A percentile compares a stretch with the other conserved stretches of the same genome.
phyloP scores from a whole-genome alignment of 2,888 invertebrate genomes.

The Chromoteleia sp. region DNA sequence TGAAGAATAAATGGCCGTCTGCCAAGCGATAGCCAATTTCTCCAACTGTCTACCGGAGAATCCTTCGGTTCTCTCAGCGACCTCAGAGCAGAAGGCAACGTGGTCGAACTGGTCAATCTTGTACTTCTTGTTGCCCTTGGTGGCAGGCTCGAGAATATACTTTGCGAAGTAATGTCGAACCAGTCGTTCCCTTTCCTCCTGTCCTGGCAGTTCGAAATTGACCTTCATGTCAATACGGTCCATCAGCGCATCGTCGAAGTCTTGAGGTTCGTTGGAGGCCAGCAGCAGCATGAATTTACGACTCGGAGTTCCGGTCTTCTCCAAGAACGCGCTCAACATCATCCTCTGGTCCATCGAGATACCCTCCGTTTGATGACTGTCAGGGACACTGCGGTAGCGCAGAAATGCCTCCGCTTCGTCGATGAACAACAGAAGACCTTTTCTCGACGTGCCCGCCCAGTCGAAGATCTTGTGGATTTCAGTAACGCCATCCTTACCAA shows the following conservation, averaged over 20 bases:
- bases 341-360: slow-evolving; percentile 98
- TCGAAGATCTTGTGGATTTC: slow-evolving; percentile 99
- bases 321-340: slow-evolving; percentile 98
- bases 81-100: slow-evolving; percentile 91
- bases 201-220: slow-evolving; percentile 95
- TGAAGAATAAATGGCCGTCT: slow-evolving; percentile 98
- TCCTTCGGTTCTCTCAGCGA: slow-evolving; percentile 94
- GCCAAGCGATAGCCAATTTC: slow-evolving; percentile 98
- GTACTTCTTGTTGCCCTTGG: slow-evolving; percentile 92
- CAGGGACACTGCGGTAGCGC: slow-evolving; percentile 91
- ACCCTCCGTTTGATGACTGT: slow-evolving; percentile 86
- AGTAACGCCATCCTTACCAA: slow-evolving; percentile 98
- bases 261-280: slow-evolving; percentile 99
- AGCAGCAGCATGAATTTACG: slow-evolving; percentile 98
- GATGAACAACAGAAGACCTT: slow-evolving; percentile 96
- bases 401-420: slow-evolving; percentile 99
- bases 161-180: slow-evolving; percentile 98
- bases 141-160: slow-evolving; percentile 96
- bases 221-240: slow-evolving; percentile 99
- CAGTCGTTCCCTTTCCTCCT: slow-evolving; percentile 96
- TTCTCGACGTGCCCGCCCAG: slow-evolving; percentile 93
- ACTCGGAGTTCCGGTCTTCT: slow-evolving; percentile 99
- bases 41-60: slow-evolving; percentile 99
- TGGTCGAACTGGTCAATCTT: slow-evolving; percentile 98
- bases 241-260: slow-evolving; percentile 99